phyloP scores from a whole-genome alignment of 2,797 vertebrate species.

The Peromyscus attwateri region DNA sequence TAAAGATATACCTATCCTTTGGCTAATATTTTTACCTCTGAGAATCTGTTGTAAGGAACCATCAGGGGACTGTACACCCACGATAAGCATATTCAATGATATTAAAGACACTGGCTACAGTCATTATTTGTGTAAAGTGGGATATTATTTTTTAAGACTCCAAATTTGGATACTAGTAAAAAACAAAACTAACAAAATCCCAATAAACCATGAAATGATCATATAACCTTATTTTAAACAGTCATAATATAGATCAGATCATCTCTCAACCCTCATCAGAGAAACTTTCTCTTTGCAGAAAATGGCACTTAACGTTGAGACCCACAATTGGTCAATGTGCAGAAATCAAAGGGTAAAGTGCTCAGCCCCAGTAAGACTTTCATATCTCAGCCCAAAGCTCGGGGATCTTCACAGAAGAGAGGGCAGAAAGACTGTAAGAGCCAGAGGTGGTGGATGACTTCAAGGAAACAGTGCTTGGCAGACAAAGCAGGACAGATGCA shows the following conservation, averaged over 20 bases:
- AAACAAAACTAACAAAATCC: not conserved
- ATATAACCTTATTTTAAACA: not conserved
- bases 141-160: not conserved
- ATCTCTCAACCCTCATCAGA: not conserved
- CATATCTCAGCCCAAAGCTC: not conserved
- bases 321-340: not conserved
- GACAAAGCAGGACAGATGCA: not conserved
- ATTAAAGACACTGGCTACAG: constrained; percentile 32
- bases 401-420: not conserved
- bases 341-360: not conserved
- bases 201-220: constrained; percentile 28
- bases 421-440: not conserved
- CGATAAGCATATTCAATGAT: not conserved
- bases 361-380: not conserved
- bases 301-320: not conserved
- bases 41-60: constrained; percentile 31
- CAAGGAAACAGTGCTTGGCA: not conserved
- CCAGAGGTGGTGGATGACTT: not conserved
- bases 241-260: not conserved
- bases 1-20: constrained; percentile 12
- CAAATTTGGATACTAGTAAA: not conserved
- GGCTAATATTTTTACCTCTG: constrained; percentile 43
- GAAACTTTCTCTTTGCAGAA: not conserved
- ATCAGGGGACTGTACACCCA: not conserved
- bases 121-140: constrained; percentile 31